Evolutionary conservation across 2,888 invertebrate species (phyloP), one percentile per base, ranked within the genome.

Genomic region (Hybos culiciformis): DNA sequence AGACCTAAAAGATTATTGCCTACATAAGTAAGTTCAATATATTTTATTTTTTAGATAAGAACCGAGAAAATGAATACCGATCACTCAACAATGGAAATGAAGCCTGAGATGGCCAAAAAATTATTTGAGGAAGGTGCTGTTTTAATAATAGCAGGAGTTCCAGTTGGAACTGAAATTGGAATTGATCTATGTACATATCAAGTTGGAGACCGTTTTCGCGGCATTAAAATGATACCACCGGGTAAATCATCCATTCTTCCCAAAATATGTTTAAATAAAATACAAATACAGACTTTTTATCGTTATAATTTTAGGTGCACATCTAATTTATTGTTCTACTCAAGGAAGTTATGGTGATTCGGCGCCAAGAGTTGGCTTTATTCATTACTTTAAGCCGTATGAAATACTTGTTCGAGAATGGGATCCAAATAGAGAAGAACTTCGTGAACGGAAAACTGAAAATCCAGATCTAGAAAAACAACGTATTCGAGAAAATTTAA

Each of bases 191-290:
- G 83, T 58, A 77, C 80, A 1, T 96, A 94, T 85, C 83, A 80
- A 49, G 85, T 88, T 1, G 93, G 86, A 3, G 83, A 86, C 44
- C 85, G 85, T 59, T 98, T 98, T 64, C 57, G 64, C 1, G 98
- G 97, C 1, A 78, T 98, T 21, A 98, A 98, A 73, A 94, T 98
- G 94, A 96, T 98, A 54, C 97, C 97, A 0, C 90, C 93, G 2
- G 97, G 97, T 6, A 68, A 93, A 42, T 97, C 98, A 66, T 94
- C 84, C 59, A 72, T 98, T 14, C 91, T 91, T 69, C 93, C 84
- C 61, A 57, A 62, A 3, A 59, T 59, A 1, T 29, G 29, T n/a
- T 29, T 29, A 29, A 12, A 12, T 12, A 11, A 12, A 29, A n/a
- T 11, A 29, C 29, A 29, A 29, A n/a, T 11, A 34, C 9, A 9